Conservation (phyloP, 1,140 invertebrate species). For the Philopotamus ludificatus region DNA sequence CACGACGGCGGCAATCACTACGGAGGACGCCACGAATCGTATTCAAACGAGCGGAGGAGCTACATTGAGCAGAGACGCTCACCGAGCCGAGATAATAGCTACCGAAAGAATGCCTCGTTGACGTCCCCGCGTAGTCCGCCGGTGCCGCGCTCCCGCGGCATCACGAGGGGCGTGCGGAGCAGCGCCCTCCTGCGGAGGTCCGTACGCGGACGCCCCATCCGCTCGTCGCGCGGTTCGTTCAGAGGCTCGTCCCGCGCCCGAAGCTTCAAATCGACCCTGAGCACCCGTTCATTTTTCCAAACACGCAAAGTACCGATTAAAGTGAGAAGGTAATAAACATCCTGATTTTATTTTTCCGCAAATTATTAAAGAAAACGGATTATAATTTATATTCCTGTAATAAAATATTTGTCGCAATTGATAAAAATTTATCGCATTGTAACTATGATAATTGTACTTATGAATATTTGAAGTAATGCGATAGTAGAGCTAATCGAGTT, state of each 20-base stretch:
- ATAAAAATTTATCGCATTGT: no score
- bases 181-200: constrained; percentile 50
- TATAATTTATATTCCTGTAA: not conserved
- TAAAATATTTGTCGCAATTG: no score
- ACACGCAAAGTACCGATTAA: constrained; percentile 1
- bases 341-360: not conserved
- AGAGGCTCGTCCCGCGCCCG: constrained; percentile 50
- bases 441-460: no score
- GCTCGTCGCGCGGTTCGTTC: constrained; percentile 46
- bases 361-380: not conserved
- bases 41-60: constrained; percentile 51
- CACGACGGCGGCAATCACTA: constrained; percentile 55
- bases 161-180: constrained; percentile 38
- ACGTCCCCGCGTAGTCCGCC: constrained; percentile 51
- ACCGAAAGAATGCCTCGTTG: constrained; percentile 51
- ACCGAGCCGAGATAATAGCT: constrained; percentile 48
- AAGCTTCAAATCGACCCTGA: constrained; percentile 43
- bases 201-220: constrained; percentile 52
- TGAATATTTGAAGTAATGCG: not conserved
- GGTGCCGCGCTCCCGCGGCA: constrained; percentile 35
- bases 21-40: constrained; percentile 53
- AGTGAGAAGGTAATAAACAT: constrained; percentile 18
- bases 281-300: constrained; percentile 38
- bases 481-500: no score
- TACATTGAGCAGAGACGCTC: constrained; percentile 49